Base-by-base conservation (phyloP, 2,113 vertebrate species). In the Pachyramphus minor region DNA sequence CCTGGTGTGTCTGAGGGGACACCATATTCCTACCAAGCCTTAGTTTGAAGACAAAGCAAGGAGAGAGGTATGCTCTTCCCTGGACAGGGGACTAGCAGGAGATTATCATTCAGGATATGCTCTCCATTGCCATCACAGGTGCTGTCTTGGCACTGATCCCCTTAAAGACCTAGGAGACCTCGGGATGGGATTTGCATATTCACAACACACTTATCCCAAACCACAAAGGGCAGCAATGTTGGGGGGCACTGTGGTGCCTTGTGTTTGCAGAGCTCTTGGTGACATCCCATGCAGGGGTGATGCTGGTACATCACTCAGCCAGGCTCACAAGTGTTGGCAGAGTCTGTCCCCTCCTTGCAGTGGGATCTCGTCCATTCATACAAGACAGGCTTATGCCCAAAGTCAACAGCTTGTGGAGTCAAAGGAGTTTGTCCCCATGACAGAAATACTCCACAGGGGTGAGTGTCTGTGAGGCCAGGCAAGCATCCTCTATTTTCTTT, bases 201-300 rank as follows among this genome's bases (percentile, higher is more conserved):
- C 42, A 31, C 44, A 62, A 4, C 0, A 2, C 0, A 1, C n/a
- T 63, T 45, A 50, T 93, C 39, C 23, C 49, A 22, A 11, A 37
- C 31, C 3, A 3, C 53, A 60, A 12, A 21, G 17, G 50, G 20
- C 59, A 69, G 45, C 23, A 49, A 9, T 21, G 5, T 12, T 2
- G 5, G 44, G 45, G 56, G 31, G 9, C 47, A 50, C 50, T 5
- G 41, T 28, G 53, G 41, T 81, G 59, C 19, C 64, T 18, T 28
- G 60, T 53, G 66, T 28, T 75, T 71, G 62, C 39, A 63, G 69
- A 82, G 66, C 77, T 60, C 10, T 13, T 35, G 60, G 55, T 62
- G 74, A 28, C 49, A 55, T 14, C 45, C 25, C 33, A 7, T 0
- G 0, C 39, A 25, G 33, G 7, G 10, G 8, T 60, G 35, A 30